Percentiles rank a stretch among this genome's conserved stretches.
Evolutionary conservation across 2,888 invertebrate species (phyloP).

Genomic region (Troides oblongomaculatus): DNA sequence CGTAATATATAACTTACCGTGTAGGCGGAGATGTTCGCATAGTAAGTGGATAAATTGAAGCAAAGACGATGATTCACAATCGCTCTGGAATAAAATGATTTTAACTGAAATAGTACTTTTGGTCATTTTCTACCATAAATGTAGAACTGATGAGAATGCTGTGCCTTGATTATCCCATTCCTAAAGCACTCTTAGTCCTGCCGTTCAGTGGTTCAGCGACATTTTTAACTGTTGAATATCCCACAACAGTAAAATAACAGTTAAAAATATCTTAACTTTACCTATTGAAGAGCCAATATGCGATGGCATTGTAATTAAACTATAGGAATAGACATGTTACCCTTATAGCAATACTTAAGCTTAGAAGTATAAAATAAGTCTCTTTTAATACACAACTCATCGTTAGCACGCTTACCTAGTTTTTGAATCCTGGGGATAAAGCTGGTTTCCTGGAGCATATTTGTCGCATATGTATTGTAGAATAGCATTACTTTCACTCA

Average conservation of each 20-base stretch:
- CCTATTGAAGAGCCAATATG: too few relatives aligned
- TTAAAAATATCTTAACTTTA: too few relatives aligned
- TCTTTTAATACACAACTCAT: background rate
- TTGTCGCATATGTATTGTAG: slow-evolving; percentile 88
- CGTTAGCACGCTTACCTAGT: slow-evolving; percentile 48
- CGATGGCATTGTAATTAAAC: too few relatives aligned
- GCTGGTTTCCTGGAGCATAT: slow-evolving; percentile 81
- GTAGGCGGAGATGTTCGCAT: slow-evolving; percentile 84
- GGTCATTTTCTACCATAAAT: accelerated
- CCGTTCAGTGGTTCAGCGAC: too few relatives aligned
- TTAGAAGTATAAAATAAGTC: background rate
- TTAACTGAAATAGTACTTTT: too few relatives aligned
- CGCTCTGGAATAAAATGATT: slow-evolving; percentile 75
- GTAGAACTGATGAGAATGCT: too few relatives aligned
- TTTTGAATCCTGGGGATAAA: slow-evolving; percentile 87
- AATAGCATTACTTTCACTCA: slow-evolving; percentile 87
- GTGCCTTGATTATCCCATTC: too few relatives aligned
- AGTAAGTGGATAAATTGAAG: slow-evolving; percentile 88
- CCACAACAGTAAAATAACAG: too few relatives aligned
- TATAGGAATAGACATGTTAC: too few relatives aligned
- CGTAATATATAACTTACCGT: slow-evolving; percentile 70
- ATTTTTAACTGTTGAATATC: too few relatives aligned
- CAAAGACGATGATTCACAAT: slow-evolving; percentile 88
- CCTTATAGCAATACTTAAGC: too few relatives aligned
- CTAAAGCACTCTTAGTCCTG: too few relatives aligned